Base-by-base conservation (phyloP, 2,888 invertebrate species). In the Zygothrica quintamaculata region DNA sequence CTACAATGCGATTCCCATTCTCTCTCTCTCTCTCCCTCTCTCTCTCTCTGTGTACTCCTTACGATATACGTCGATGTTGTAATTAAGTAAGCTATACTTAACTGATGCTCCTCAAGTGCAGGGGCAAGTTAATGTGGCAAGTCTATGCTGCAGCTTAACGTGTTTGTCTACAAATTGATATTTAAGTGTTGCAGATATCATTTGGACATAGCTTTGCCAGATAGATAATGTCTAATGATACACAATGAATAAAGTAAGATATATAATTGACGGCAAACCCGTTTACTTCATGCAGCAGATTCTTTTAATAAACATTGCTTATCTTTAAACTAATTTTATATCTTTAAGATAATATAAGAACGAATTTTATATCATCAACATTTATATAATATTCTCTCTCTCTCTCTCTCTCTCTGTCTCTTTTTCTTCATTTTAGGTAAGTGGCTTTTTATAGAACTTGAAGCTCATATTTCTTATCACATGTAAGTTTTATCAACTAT, bases 41-140 rank as follows among this genome's bases (percentile, higher is more conserved):
- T n/a, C n/a, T n/a, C n/a, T n/a, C n/a, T 11, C 18, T 22, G 3
- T 22, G 5, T 22, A 22, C 18, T 22, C 18, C 18, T 22, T 22
- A 22, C 18, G n/a, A n/a, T n/a, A n/a, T n/a, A n/a, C n/a, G n/a
- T n/a, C n/a, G n/a, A n/a, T n/a, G n/a, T n/a, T 60, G 59, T 75
- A 74, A 74, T 74, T 78, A 70, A 69, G 65, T 74, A 39, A 56
- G 36, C 57, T 37, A 47, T 66, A 57, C 53, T 22, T 2, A 74
- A 62, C 40, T 60, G 60, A 34, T 22, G 43, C 47, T 40, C 22
- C 46, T 50, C 52, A 29, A 40, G 15, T 42, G 33, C 9, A 5
- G 18, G 18, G 13, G 15, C 9, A n/a, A 18, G 16, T 6, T 37
- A 57, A 58, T 37, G 58, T 57, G 29, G 15, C 44, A 39, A 36